These are phyloP conservation scores for Sinocyclocheilus anshuiensis DNA, from an alignment of 2,113 vertebrate genomes.

Conservation along the genomic window DNA sequence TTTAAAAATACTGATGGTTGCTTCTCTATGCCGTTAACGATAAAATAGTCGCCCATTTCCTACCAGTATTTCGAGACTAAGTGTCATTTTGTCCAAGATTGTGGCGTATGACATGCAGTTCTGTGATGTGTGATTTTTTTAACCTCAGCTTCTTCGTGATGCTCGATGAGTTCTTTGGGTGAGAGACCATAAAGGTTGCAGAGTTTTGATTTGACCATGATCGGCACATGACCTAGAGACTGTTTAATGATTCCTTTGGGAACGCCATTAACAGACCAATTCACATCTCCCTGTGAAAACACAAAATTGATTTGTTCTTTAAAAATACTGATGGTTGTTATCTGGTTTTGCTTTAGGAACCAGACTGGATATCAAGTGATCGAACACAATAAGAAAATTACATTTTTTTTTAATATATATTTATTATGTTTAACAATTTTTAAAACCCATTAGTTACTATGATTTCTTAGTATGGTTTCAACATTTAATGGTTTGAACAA, in stretches of 20 bases:
- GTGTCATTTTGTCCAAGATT: background rate
- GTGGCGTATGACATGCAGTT: background rate
- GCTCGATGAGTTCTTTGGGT: conserved; percentile 84
- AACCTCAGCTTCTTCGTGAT: conserved; percentile 95
- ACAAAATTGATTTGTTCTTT: background rate
- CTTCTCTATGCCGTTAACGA: conserved; percentile 96
- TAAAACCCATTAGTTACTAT: no score
- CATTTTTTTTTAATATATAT: no score
- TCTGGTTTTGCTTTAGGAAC: background rate
- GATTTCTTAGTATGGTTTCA: no score
- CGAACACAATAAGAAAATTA: background rate
- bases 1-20: background rate
- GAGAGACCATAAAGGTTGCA: conserved; percentile 86
- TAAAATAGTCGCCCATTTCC: conserved; percentile 99
- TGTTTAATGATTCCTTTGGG: conserved; percentile 89
- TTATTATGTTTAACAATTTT: background rate
- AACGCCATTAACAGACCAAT: conserved; percentile 87
- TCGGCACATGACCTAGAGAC: conserved; percentile 83
- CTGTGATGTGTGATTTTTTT: background rate
- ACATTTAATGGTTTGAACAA: background rate
- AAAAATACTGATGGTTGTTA: background rate
- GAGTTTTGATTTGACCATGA: conserved; percentile 95
- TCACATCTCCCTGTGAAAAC: conserved; percentile 83
- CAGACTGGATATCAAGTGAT: background rate
- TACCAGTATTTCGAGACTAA: conserved; percentile 58